A percentile compares a stretch with the other conserved stretches of the same genome.
These are phyloP conservation scores for Sitobion miscanthi DNA, from an alignment of 1,140 invertebrate species.

Conservation along the genomic window DNA sequence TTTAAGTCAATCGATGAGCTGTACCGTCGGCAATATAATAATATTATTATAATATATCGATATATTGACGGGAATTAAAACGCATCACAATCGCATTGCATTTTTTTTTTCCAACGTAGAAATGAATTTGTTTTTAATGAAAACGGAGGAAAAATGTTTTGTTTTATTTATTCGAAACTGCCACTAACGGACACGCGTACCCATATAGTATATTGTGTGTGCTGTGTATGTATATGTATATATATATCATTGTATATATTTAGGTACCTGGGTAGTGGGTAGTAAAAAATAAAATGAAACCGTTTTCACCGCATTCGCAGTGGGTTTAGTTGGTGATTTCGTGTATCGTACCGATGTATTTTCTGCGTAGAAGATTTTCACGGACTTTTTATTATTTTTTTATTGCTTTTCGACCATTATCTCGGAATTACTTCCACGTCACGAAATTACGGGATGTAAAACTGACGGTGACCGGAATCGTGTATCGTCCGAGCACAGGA, in stretches of 20 bases:
- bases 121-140: neutral
- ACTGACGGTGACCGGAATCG: neutral
- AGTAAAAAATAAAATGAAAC: neutral
- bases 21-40: neutral
- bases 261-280: neutral
- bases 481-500: neutral
- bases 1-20: neutral
- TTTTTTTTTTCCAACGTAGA: neutral
- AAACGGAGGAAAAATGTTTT: neutral
- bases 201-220: neutral
- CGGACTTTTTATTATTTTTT: constrained; percentile 17
- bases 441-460: neutral
- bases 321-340: neutral
- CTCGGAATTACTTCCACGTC: neutral
- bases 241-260: neutral
- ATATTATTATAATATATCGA: neutral
- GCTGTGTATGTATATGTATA: neutral
- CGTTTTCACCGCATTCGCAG: neutral
- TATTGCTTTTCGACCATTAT: constrained; percentile 10
- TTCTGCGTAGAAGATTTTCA: neutral
- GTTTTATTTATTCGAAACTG: neutral
- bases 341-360: neutral
- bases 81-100: neutral
- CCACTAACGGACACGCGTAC: neutral
- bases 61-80: neutral